Percentiles rank a stretch among this genome's conserved stretches.
Conservation (phyloP, 2,797 vertebrate species). For the Otolemur crassicaudatus region DNA sequence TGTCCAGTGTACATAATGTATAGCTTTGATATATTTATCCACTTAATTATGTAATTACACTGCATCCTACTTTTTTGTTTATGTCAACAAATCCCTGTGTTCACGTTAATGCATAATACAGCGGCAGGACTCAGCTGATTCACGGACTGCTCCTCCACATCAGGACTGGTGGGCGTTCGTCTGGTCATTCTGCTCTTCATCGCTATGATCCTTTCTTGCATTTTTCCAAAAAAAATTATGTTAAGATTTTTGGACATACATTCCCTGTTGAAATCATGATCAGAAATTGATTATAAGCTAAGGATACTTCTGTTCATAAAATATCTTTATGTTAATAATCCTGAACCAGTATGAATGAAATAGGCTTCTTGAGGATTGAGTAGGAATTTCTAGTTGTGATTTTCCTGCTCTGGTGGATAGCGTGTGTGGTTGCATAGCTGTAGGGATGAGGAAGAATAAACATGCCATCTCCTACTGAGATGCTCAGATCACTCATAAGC, state of each 20-base stretch:
- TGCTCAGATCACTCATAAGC: not conserved
- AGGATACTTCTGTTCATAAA: not conserved
- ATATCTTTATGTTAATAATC: not conserved
- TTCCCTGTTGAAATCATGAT: not conserved
- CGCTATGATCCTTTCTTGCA: not conserved
- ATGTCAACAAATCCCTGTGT: not conserved
- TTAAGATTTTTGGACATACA: not conserved
- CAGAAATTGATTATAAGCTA: not conserved
- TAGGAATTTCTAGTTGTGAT: not conserved
- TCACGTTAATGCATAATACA: not conserved
- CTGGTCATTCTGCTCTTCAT: not conserved
- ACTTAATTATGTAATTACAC: constrained; percentile 24
- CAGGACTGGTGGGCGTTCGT: not conserved
- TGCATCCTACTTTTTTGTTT: not conserved
- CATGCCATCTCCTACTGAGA: not conserved
- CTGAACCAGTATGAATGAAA: not conserved
- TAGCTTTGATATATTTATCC: not conserved
- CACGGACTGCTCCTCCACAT: not conserved
- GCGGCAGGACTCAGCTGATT: not conserved
- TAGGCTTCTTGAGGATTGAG: not conserved
- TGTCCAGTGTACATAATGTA: not conserved
- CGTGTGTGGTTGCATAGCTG: not conserved
- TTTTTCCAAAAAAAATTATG: not conserved
- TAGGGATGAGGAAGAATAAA: not conserved
- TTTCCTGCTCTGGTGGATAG: not conserved